Evolutionary conservation across 37 sponge, comb jelly and placozoan species (phyloP).

Genomic region (Diacarnus erythraeanus): DNA sequence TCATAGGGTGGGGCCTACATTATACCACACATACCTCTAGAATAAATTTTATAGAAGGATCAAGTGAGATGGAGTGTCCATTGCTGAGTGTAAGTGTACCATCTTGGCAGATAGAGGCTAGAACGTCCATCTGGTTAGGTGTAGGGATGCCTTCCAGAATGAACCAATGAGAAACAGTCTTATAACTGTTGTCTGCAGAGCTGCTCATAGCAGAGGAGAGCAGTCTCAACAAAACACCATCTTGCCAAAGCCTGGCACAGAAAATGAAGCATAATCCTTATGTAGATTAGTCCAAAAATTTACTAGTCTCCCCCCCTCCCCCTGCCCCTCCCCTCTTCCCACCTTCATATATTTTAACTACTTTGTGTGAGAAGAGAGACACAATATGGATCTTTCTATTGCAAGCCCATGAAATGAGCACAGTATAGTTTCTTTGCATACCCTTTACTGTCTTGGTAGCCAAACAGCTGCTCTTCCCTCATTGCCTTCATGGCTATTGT

Average conservation of each 20-base stretch:
- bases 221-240: slow-evolving; percentile 35
- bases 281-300: no score
- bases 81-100: slow-evolving; percentile 23
- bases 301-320: no score
- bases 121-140: slow-evolving; percentile 26
- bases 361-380: no score
- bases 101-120: slow-evolving; percentile 12
- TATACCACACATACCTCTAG: slow-evolving; percentile 51
- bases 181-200: neutral
- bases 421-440: no score
- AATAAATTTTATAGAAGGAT: slow-evolving; percentile 17
- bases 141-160: slow-evolving; percentile 44
- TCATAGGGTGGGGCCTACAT: no score
- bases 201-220: neutral
- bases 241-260: slow-evolving; percentile 32
- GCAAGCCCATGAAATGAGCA: no score
- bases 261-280: neutral
- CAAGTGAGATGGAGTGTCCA: slow-evolving; percentile 12
- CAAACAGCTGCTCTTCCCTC: slow-evolving; percentile 44
- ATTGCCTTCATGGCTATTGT: slow-evolving; percentile 28
- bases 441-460: slow-evolving; percentile 32
- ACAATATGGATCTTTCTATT: no score
- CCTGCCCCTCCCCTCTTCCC: no score
- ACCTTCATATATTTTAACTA: no score
- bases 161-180: slow-evolving; percentile 12